phyloP scores from a whole-genome alignment of 1,140 invertebrate genomes.

The Ruditapes philippinarum region DNA sequence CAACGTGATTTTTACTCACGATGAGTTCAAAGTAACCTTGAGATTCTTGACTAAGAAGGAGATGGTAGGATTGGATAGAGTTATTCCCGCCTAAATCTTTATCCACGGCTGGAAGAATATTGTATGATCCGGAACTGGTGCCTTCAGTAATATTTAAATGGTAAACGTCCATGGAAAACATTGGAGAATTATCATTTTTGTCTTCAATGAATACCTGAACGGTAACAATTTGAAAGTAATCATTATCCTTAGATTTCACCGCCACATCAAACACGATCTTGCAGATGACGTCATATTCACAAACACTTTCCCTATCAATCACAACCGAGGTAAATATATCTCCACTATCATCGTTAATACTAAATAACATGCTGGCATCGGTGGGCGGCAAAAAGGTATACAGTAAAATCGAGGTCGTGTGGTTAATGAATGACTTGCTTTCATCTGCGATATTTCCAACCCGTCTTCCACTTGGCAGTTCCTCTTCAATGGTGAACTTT shows the following conservation, averaged over 20 bases:
- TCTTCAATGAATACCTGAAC: conserved; percentile 76
- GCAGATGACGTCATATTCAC: conserved; percentile 33
- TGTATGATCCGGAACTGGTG: conserved; percentile 71
- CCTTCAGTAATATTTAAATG: conserved; percentile 78
- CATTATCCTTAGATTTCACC: conserved; percentile 34
- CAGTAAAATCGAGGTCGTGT: not conserved
- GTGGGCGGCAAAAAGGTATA: conserved; percentile 27
- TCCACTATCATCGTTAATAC: conserved; percentile 53
- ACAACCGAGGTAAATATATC: conserved; percentile 45
- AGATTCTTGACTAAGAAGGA: conserved; percentile 62
- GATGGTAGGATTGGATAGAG: conserved; percentile 76
- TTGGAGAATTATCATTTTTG: conserved; percentile 83
- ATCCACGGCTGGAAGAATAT: conserved; percentile 78
- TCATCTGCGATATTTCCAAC: conserved; percentile 50
- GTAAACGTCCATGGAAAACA: conserved; percentile 73
- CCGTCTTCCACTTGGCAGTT: conserved; percentile 34
- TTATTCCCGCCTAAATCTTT: conserved; percentile 78
- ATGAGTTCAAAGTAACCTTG: conserved; percentile 72
- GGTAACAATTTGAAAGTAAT: conserved; percentile 29
- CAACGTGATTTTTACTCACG: conserved; percentile 72
- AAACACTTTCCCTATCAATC: conserved; percentile 54
- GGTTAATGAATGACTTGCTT: conserved; percentile 4
- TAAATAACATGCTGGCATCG: conserved; percentile 47
- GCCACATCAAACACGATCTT: conserved; percentile 50
- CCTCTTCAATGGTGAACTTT: conserved; percentile 40